These are phyloP conservation scores for Chamaetylas fuelleborni DNA, from an alignment of 2,113 vertebrate genomes.

Conservation along the genomic window DNA sequence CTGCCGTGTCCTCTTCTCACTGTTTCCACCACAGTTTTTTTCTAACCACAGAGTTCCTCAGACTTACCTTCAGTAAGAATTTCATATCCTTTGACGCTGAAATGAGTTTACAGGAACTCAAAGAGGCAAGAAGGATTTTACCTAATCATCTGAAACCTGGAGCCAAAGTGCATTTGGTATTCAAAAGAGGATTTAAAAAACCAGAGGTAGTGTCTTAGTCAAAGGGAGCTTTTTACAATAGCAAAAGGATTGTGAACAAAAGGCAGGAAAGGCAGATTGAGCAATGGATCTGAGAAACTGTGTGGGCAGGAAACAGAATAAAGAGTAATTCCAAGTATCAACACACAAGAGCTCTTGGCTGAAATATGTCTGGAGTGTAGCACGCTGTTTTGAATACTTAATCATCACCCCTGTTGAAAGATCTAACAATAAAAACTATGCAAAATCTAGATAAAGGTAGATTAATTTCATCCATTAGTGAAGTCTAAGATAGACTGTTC, in stretches of 20 bases:
- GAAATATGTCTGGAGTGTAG: background rate
- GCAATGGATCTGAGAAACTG: background rate
- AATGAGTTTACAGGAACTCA: background rate
- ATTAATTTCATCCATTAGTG: background rate
- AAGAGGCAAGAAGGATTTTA: background rate
- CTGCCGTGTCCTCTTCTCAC: background rate
- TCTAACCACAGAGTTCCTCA: background rate
- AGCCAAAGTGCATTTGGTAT: background rate
- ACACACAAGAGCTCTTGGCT: background rate
- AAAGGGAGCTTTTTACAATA: background rate
- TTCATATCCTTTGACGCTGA: background rate
- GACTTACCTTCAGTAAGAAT: background rate
- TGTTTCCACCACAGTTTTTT: background rate
- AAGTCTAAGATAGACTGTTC: background rate
- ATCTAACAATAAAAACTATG: background rate
- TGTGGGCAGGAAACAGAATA: background rate
- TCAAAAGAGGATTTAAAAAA: background rate
- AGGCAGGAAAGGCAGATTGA: background rate
- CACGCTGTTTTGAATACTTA: background rate
- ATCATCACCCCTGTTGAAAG: background rate
- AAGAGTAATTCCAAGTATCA: background rate
- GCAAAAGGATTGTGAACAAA: background rate
- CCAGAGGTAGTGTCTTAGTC: background rate
- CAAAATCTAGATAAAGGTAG: background rate
- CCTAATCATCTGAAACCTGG: background rate